These are phyloP conservation scores for Apis mellifera DNA, from an alignment of 1,140 invertebrate species.

Conservation along the genomic window DNA sequence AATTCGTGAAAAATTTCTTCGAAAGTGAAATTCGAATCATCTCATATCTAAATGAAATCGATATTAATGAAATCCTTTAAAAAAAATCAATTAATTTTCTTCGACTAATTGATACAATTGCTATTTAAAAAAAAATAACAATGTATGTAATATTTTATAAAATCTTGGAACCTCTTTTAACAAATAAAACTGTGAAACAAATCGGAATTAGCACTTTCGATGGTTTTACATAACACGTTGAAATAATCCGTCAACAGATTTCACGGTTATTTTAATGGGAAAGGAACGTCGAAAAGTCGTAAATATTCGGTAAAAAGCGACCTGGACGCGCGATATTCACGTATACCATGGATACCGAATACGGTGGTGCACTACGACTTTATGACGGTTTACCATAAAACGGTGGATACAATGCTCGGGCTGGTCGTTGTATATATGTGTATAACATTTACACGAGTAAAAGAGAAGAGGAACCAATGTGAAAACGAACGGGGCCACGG, in stretches of 20 bases:
- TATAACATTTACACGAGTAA: conserved; percentile 39
- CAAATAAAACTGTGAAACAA: too few relatives aligned
- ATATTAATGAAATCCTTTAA: too few relatives aligned
- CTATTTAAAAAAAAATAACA: too few relatives aligned
- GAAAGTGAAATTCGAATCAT: too few relatives aligned
- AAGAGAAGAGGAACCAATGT: conserved; percentile 10
- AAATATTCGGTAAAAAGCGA: conserved; percentile 47
- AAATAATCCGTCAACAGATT: conserved; percentile 35
- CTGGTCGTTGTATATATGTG: conserved; percentile 49
- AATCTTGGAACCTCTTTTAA: too few relatives aligned
- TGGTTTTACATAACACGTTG: background rate
- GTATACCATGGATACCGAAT: conserved; percentile 67
- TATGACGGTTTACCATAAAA: conserved; percentile 72
- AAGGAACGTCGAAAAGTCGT: conserved; percentile 41
- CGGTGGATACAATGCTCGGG: conserved; percentile 63
- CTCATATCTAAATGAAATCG: too few relatives aligned
- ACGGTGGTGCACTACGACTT: conserved; percentile 65
- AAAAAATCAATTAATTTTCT: too few relatives aligned
- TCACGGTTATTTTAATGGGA: background rate
- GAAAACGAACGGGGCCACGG: conserved; percentile 5
- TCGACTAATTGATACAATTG: too few relatives aligned
- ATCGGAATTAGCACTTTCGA: background rate
- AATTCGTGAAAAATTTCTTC: too few relatives aligned
- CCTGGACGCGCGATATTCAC: conserved; percentile 66
- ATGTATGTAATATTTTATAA: too few relatives aligned